These are phyloP conservation scores for Orientallactaga bullata DNA, from an alignment of 2,113 vertebrate genomes.

Conservation along the genomic window DNA sequence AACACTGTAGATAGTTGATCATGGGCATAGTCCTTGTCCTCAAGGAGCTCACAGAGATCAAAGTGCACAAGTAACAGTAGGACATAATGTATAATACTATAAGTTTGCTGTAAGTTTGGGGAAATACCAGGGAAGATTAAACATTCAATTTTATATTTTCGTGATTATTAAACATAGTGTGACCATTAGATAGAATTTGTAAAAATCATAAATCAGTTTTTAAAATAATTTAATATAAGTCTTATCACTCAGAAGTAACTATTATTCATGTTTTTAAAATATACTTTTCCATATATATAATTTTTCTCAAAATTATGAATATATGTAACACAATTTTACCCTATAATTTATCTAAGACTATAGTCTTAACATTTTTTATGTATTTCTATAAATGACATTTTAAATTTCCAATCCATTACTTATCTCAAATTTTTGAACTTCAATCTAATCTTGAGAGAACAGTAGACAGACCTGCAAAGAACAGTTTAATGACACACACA, in stretches of 20 bases:
- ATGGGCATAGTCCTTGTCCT: background rate
- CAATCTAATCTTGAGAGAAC: background rate
- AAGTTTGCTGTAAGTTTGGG: background rate
- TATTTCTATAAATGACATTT: background rate
- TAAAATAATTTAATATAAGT: background rate
- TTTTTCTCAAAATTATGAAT: background rate
- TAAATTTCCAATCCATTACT: background rate
- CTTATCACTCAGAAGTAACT: background rate
- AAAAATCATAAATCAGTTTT: background rate
- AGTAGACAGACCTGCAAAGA: background rate
- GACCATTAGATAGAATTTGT: background rate
- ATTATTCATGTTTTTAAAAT: background rate
- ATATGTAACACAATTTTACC: background rate
- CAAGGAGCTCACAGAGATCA: background rate
- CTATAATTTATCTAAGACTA: constrained; percentile 13
- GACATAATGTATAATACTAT: background rate
- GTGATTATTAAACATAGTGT: background rate
- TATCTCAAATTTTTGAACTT: background rate
- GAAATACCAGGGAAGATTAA: background rate
- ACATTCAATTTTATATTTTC: background rate
- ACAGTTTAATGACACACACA: too few relatives aligned
- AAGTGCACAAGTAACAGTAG: background rate
- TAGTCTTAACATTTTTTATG: background rate
- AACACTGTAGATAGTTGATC: background rate
- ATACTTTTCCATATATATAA: background rate